Base-by-base conservation (phyloP, 2,797 vertebrate genomes). In the Tapirus indicus region DNA sequence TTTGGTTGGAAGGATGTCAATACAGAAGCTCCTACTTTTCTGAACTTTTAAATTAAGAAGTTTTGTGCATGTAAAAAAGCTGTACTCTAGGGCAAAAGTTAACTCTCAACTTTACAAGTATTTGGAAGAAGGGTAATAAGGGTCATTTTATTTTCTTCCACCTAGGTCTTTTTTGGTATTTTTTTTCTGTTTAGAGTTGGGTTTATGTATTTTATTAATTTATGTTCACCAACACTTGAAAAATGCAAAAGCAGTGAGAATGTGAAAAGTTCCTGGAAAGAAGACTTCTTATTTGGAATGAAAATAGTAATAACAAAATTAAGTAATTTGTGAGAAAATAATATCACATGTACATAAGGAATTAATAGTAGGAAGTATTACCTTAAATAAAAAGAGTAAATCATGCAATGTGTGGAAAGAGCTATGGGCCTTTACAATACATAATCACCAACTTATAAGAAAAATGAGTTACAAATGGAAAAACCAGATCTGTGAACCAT, bases 1-100 rank as follows among this genome's bases (percentile, higher is more conserved):
- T 90, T 90, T 32, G 38, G 32, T 91, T 94, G 58, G 83, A 97
- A 97, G 52, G 21, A 71, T 92, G 38, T 90, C 54, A 77, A 11
- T 69, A 69, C 7, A 89, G 64, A 96, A 88, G 23, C 32, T 97
- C 12, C 47, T 71, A 77, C 29, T 56, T 91, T 79, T 88, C 86
- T 27, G 25, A 91, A 75, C 32, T 85, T 94, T 82, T 68, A 94
- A 94, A 86, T 77, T 49, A 84, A 72, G 66, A 85, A 75, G 6
- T 12, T 91, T 71, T 71, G 7, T 66, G 20, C n/a, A 64, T 58
- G 9, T 64, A 32, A 8, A 44, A 66, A 90, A 77, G 25, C 68
- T 86, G 10, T 5, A 16, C 8, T 86, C 60, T 0, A 27, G 7
- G 8, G 60, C 38, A 92, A 82, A 66, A 88, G 38, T 68, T 47